Base-by-base conservation (phyloP, 1,140 invertebrate genomes). In the Drosophila lowei region DNA sequence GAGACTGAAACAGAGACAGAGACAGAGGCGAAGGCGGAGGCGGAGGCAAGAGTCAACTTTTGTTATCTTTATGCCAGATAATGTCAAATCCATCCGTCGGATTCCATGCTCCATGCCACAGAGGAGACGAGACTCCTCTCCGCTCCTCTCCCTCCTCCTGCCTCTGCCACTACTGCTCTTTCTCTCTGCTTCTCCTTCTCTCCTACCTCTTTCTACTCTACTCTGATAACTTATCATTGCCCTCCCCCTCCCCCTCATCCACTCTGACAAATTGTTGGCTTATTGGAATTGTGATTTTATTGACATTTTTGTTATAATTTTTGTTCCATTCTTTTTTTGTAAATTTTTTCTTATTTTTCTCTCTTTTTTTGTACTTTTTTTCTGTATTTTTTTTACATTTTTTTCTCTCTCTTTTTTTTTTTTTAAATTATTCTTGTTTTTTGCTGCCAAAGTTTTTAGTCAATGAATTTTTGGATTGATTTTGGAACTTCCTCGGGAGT, bases 51-150 rank as follows among this genome's bases (percentile, higher is more conserved):
- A 86, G 81, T 86, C 77, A 78, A 86, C 81, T 86, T 65, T 65
- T 75, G 81, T 85, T 86, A 86, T 86, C 81, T 86, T 86, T 77
- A 78, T 80, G 73, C 73, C 81, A 86, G 81, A 86, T 86, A 86
- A 78, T 86, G 81, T 86, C 81, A 86, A 80, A 86, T 78, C 77
- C 81, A 86, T 78, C 70, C 62, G 61, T 47, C 64, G 59, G 44
- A 50, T 44, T 23, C 13, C 56, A 21, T 60, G 56, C 56, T 18
- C 9, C 34, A 49, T 18, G 23, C 25, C 11, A 13, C 34, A 38
- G 11, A 13, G 34, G 3, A 38, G 34, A 5, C 23, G 23, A 38
- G 34, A 38, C 34, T 3, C 34, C 7, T 2, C 28, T 1, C 28
- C 28, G 18, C 18, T 30, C 28, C 28, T 30, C 6, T 6, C 7